phyloP scores from a whole-genome alignment of 2,113 vertebrate genomes.

The Sporophila hypoxantha region DNA sequence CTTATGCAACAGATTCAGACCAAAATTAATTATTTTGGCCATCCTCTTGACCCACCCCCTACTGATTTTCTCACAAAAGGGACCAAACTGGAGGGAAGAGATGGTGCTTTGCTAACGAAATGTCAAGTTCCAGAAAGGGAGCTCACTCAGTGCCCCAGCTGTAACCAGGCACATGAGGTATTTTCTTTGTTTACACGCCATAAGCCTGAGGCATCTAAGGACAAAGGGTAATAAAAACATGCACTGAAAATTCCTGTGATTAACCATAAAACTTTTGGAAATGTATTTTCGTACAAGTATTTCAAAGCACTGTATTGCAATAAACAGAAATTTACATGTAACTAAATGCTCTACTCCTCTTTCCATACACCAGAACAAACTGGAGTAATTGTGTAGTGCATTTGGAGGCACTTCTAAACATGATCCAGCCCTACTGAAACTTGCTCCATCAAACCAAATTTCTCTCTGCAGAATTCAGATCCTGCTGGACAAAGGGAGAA shows the following conservation, averaged over 20 bases:
- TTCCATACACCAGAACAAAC: background rate
- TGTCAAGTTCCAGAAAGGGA: background rate
- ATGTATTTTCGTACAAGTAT: conserved; percentile 35
- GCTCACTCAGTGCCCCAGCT: background rate
- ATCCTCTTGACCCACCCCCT: background rate
- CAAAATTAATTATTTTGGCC: background rate
- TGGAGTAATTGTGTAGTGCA: background rate
- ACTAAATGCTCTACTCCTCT: background rate
- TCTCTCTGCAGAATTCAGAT: background rate
- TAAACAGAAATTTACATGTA: background rate
- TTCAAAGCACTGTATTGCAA: background rate
- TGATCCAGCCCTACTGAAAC: background rate
- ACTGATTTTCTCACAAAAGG: background rate
- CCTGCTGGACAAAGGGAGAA: background rate
- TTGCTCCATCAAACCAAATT: background rate
- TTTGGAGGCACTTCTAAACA: background rate
- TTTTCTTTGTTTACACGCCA: background rate
- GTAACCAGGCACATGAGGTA: background rate
- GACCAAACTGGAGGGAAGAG: background rate
- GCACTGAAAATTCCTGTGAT: background rate
- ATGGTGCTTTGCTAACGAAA: background rate
- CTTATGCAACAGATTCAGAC: background rate
- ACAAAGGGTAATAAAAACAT: background rate
- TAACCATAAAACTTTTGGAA: conserved; percentile 44
- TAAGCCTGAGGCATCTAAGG: background rate